These are phyloP conservation scores for Pterophyllum scalare DNA, from an alignment of 2,113 vertebrate species.

Conservation along the genomic window DNA sequence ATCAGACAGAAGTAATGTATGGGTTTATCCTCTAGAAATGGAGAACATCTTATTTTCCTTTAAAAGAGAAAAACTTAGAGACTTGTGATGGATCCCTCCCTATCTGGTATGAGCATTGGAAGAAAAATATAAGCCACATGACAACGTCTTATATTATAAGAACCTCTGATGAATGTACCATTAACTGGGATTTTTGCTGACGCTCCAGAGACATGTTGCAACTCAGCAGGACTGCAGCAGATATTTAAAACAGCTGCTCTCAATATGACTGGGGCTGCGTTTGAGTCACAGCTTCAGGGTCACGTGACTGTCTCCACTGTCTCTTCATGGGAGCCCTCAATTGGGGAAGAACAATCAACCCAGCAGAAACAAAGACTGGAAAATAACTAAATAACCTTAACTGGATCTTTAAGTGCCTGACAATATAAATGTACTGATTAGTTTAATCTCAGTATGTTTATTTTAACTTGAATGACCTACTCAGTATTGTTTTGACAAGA, in stretches of 20 bases:
- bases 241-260: constrained; percentile 66
- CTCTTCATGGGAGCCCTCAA: constrained; percentile 16
- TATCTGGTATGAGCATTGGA: background rate
- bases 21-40: background rate
- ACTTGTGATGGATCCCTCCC: background rate
- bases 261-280: constrained; percentile 5
- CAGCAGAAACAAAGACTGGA: background rate
- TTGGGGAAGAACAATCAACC: background rate
- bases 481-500: constrained; percentile 62
- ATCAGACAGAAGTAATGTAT: constrained; percentile 1
- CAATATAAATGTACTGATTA: background rate
- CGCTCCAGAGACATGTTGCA: constrained; percentile 35
- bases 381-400: constrained; percentile 1
- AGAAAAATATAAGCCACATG: constrained; percentile 27
- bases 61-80: constrained; percentile 6
- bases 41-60: background rate
- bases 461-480: constrained; percentile 66
- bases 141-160: constrained; percentile 42
- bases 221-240: constrained; percentile 33
- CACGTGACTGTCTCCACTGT: constrained; percentile 26
- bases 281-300: constrained; percentile 19
- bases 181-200: constrained; percentile 48
- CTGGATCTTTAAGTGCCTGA: constrained; percentile 24
- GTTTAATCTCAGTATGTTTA: constrained; percentile 1
- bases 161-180: constrained; percentile 64